Evolutionary conservation across 2,888 invertebrate species (phyloP).

Genomic region (Salticus scenicus): DNA sequence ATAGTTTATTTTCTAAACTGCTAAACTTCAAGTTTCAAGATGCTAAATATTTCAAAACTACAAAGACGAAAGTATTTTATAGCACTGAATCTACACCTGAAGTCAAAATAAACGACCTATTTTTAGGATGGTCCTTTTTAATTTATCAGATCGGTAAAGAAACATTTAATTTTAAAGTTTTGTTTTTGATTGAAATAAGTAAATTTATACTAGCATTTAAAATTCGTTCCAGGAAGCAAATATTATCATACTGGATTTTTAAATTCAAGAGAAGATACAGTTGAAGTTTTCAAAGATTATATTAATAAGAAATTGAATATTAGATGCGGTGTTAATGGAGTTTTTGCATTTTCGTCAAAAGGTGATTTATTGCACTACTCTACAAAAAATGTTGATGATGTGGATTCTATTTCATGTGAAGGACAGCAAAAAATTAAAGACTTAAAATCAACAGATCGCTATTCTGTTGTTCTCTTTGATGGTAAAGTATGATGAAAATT

Average conservation of each 20-base stretch:
- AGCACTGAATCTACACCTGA: not conserved
- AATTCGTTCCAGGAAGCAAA: not conserved
- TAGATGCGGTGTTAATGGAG: not conserved
- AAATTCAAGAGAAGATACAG: not conserved
- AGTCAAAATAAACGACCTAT: not conserved
- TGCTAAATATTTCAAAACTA: not conserved
- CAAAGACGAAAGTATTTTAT: slow-evolving; percentile 15
- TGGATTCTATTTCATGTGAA: not conserved
- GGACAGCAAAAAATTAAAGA: not conserved
- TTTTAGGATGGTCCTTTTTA: slow-evolving; percentile 41
- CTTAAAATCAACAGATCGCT: not conserved
- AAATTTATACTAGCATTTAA: not conserved
- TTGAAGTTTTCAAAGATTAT: not conserved
- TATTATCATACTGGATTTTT: slow-evolving; percentile 1
- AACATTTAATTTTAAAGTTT: not conserved
- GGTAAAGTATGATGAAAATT: not conserved
- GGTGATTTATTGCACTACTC: not conserved
- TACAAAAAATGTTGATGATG: not conserved
- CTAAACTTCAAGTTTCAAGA: not conserved
- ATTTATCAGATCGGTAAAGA: slow-evolving; percentile 26
- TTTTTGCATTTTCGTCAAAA: not conserved
- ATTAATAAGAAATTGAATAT: not conserved
- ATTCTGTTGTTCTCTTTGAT: not conserved
- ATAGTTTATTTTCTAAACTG: slow-evolving; percentile 28
- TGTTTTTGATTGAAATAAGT: too few relatives aligned